phyloP scores from a whole-genome alignment of 2,888 invertebrate species.

The Acrocyrtus sp. region DNA sequence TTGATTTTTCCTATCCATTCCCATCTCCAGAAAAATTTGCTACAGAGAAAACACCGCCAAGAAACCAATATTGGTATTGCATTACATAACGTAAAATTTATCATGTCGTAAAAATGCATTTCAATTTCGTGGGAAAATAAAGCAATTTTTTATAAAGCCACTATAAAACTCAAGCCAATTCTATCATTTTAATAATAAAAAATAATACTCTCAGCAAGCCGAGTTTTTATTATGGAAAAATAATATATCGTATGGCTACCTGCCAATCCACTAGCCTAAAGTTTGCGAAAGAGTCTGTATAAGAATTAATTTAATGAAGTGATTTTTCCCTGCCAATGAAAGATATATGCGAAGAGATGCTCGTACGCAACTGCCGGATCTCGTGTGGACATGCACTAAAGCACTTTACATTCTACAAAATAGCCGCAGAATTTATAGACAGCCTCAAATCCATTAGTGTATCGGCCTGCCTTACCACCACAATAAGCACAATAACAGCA shows the following conservation, averaged over 20 bases:
- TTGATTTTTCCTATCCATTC: neutral
- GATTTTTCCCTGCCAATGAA: neutral
- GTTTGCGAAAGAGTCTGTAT: neutral
- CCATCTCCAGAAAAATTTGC: neutral
- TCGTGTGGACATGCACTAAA: neutral
- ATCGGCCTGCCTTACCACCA: neutral
- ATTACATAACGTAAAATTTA: neutral
- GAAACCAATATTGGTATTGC: neutral
- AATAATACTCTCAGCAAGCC: neutral
- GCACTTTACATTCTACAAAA: neutral
- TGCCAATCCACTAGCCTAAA: neutral
- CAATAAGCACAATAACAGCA: neutral
- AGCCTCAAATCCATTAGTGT: neutral
- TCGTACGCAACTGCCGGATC: neutral
- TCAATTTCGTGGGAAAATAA: too few relatives aligned
- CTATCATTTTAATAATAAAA: neutral
- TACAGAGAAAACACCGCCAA: neutral
- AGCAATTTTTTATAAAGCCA: too few relatives aligned
- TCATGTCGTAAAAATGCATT: neutral
- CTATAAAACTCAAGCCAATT: neutral
- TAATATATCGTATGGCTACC: neutral
- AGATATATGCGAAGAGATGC: neutral
- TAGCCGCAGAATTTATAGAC: neutral
- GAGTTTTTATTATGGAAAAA: neutral
- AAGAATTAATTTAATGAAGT: slow-evolving; percentile 6